Base-by-base conservation (phyloP, 2,888 invertebrate species). In the Mythimna impura region DNA sequence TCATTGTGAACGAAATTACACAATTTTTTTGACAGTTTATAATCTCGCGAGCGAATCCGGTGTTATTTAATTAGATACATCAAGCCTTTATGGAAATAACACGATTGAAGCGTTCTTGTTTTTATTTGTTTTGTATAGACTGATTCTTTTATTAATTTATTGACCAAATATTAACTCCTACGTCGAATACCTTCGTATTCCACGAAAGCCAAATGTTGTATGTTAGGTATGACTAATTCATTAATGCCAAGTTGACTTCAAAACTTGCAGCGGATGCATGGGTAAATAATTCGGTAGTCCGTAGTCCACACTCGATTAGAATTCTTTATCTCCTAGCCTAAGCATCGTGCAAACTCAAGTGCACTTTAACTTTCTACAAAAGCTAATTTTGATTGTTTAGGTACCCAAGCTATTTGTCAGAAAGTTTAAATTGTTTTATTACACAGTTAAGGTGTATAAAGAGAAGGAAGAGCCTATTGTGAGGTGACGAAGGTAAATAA, bases 401-500 rank as follows among this genome's bases (percentile, higher is more conserved):
- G 61, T 40, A 66, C 62, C 14, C 43, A 63, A 63, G 54, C 20
- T 17, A 69, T 79, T 79, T 68, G 75, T 68, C 66, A 22, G 62
- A 74, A 74, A 71, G 71, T 71, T 80, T 57, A 67, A 52, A 73
- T 65, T 67, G 65, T 61, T 65, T 65, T 64, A 36, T 57, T 70
- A 70, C 63, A 58, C 64, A 58, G 66, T 73, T 64, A 73, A 12
- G 66, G 47, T 74, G 62, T 62, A 50, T 65, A 55, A 65, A 74
- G 43, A 62, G 67, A 66, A 80, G 76, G 79, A 81, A 82, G 76
- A 66, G 43, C 47, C 75, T 54, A 80, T 75, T 86, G 76, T 82
- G 54, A 74, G 71, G 66, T 80, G 80, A 82, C 78, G 76, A 76
- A 78, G 77, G 72, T 85, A 82, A 88, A 81, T 86, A 85, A 87